phyloP scores from a whole-genome alignment of 2,797 vertebrate species.

The Rhinichthys osculus region DNA sequence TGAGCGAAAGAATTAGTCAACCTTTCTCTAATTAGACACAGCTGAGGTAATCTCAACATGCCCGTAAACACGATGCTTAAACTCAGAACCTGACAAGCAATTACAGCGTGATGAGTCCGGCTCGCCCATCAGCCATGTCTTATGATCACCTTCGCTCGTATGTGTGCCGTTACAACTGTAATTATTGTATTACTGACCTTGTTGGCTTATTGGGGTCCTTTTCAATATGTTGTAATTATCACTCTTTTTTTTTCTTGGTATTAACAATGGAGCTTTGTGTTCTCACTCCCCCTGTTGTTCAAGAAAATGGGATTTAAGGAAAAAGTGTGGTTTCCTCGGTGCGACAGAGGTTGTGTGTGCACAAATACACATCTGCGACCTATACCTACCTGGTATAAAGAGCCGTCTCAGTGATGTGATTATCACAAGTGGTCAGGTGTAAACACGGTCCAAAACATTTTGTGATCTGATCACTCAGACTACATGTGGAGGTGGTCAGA shows the following conservation, averaged over 20 bases:
- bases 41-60: constrained; percentile 23
- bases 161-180: constrained; percentile 37
- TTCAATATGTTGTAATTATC: constrained; percentile 47
- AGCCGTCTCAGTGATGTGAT: background rate
- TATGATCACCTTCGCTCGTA: constrained; percentile 6
- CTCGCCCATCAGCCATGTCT: constrained; percentile 9
- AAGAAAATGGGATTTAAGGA: background rate
- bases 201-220: constrained; percentile 39
- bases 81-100: constrained; percentile 53
- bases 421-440: background rate
- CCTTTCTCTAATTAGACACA: constrained; percentile 28
- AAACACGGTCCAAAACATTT: background rate
- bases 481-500: background rate
- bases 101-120: constrained; percentile 36
- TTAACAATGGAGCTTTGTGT: background rate
- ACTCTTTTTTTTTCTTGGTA: background rate
- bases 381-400: background rate
- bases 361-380: background rate
- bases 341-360: background rate
- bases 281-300: constrained; percentile 19
- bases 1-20: constrained; percentile 50
- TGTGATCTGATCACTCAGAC: background rate
- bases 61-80: constrained; percentile 6
- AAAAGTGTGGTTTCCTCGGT: background rate
- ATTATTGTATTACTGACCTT: constrained; percentile 50